These are phyloP conservation scores for Tonatia bakeri DNA, from an alignment of 2,113 vertebrate species.

Conservation along the genomic window DNA sequence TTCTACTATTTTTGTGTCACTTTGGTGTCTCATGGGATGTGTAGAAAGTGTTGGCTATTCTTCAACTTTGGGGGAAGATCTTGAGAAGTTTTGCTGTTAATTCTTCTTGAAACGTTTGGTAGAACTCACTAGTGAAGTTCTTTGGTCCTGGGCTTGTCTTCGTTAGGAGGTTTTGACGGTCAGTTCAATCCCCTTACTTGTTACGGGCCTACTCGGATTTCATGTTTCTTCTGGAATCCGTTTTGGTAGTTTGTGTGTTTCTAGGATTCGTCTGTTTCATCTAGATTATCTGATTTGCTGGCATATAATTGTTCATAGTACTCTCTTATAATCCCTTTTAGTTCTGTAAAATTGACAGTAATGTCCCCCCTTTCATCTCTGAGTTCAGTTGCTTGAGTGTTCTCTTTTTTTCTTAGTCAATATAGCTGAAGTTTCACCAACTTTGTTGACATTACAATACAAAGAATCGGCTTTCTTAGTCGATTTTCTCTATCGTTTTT, in stretches of 20 bases:
- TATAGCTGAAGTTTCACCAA: not conserved
- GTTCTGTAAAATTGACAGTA: not conserved
- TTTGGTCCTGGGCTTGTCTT: too few relatives aligned
- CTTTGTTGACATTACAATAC: not conserved
- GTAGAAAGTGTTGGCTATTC: not conserved
- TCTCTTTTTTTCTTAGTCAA: not conserved
- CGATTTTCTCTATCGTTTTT: not conserved
- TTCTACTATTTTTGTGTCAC: too few relatives aligned
- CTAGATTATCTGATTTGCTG: too few relatives aligned
- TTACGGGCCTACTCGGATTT: too few relatives aligned
- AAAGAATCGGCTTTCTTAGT: not conserved
- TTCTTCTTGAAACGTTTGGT: not conserved
- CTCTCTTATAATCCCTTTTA: not conserved
- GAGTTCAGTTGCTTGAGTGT: not conserved
- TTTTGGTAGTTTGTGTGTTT: too few relatives aligned
- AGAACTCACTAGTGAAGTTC: not conserved
- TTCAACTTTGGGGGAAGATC: not conserved
- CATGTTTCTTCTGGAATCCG: too few relatives aligned
- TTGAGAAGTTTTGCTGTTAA: not conserved
- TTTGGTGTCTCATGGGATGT: not conserved
- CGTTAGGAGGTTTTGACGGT: too few relatives aligned
- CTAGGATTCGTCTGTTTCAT: too few relatives aligned
- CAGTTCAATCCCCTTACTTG: too few relatives aligned
- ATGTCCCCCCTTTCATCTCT: not conserved
- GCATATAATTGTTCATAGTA: too few relatives aligned